A percentile compares a stretch with the other conserved stretches of the same genome.
Evolutionary conservation across 2,797 vertebrate species (phyloP).

Genomic region (Paratrypauchen microcephalus): DNA sequence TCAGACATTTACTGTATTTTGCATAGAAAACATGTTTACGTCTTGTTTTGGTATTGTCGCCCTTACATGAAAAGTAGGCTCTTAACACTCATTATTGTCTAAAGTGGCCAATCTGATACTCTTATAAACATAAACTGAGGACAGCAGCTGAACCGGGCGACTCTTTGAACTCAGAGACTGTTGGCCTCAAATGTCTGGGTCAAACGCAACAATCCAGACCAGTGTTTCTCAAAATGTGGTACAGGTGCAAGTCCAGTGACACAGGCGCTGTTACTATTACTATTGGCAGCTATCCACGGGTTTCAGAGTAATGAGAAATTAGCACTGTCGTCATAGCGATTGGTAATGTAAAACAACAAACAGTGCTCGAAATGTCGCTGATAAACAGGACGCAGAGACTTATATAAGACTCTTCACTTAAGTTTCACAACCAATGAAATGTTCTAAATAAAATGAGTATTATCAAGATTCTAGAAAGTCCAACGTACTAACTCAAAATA

Average conservation of each 20-base stretch:
- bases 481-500: too few species aligned
- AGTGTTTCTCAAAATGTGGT: neutral
- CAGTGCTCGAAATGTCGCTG: too few species aligned
- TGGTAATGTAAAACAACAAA: too few species aligned
- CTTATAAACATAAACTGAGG: conserved; percentile 74
- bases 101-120: conserved; percentile 51
- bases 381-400: too few species aligned
- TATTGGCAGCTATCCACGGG: too few species aligned
- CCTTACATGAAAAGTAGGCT: conserved; percentile 10
- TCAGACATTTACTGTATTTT: neutral
- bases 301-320: too few species aligned
- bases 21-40: neutral
- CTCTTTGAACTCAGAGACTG: conserved; percentile 46
- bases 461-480: too few species aligned
- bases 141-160: conserved; percentile 70
- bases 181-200: conserved; percentile 4
- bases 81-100: conserved; percentile 65
- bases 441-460: too few species aligned
- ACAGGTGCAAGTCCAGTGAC: too few species aligned
- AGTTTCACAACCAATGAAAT: neutral
- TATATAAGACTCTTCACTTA: too few species aligned
- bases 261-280: too few species aligned
- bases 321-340: too few species aligned
- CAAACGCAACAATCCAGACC: neutral
- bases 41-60: neutral